Base-by-base conservation (phyloP, 2,113 vertebrate genomes). In the Rhinolophus ferrumequinum region DNA sequence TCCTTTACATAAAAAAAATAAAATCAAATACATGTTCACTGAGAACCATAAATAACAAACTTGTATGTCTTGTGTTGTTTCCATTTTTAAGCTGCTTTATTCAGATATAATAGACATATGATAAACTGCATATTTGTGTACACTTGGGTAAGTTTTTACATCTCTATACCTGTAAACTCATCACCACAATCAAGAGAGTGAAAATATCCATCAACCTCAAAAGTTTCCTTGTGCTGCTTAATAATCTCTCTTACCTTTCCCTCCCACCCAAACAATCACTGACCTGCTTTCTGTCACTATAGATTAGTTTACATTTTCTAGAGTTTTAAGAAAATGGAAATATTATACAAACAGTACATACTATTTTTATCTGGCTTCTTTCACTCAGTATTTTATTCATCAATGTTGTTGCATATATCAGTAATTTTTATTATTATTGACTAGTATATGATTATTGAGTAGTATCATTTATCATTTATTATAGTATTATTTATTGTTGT, bases 11-110 rank as follows among this genome's bases (percentile, higher is more conserved):
- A 69, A 76, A 90, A 84, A 26, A 69, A 35, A 52, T 44, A 52
- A 52, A 15, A 18, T 16, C 54, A 62, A 18, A 62, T 6, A 14
- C 14, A 15, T 26, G 4, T 88, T 81, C 44, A n/a, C 77, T 64
- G 15, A 83, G 85, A 67, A 60, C 18, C 30, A 77, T 70, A 60
- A 50, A 52, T 85, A 3, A 12, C 24, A 64, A 64, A 64, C 11
- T 64, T 26, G 11, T 28, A 5, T 75, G n/a, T 16, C 60, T 92
- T 70, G 38, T 56, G 2, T 18, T 86, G 50, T 41, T 41, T 80
- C 26, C 21, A 58, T 73, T 79, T 88, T 94, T 54, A 72, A 96
- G 28, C 18, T 77, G 54, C 11, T 77, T 88, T 88, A 79, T 70
- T 70, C n/a, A 72, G 44, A 41, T 64, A 50, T n/a, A 64, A 72